These are phyloP conservation scores for Sympetrum striolatum DNA, from an alignment of 2,888 invertebrate genomes.

Conservation along the genomic window DNA sequence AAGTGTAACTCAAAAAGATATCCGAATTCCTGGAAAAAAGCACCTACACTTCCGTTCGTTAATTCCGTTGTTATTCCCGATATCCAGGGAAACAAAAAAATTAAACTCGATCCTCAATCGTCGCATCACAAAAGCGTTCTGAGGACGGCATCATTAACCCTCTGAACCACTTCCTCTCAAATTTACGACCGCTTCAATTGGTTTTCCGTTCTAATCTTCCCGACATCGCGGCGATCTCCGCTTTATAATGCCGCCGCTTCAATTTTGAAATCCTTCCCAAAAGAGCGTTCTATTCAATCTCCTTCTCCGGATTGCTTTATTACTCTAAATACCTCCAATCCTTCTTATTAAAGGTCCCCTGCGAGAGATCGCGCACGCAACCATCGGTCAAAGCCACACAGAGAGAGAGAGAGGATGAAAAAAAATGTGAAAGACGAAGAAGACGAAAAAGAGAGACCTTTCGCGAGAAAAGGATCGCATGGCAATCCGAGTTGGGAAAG, in stretches of 20 bases:
- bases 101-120: background rate
- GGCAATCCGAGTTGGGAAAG: background rate
- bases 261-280: background rate
- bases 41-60: too few species aligned
- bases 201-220: background rate
- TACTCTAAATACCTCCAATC: background rate
- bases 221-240: background rate
- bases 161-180: background rate
- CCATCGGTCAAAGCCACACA: background rate
- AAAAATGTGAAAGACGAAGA: background rate
- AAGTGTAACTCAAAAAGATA: too few species aligned
- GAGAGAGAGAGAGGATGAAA: background rate
- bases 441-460: background rate
- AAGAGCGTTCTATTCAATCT: background rate
- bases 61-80: too few species aligned
- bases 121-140: background rate
- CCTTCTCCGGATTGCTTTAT: constrained; percentile 22
- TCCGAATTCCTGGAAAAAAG: too few species aligned
- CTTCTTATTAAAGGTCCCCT: background rate
- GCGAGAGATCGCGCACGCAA: background rate
- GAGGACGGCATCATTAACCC: background rate
- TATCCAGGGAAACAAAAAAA: background rate
- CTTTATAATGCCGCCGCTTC: background rate
- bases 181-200: background rate
- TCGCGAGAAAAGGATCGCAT: background rate